Evolutionary conservation across 1,140 invertebrate species (phyloP).

Genomic region (Plectrocnemia conspersa): DNA sequence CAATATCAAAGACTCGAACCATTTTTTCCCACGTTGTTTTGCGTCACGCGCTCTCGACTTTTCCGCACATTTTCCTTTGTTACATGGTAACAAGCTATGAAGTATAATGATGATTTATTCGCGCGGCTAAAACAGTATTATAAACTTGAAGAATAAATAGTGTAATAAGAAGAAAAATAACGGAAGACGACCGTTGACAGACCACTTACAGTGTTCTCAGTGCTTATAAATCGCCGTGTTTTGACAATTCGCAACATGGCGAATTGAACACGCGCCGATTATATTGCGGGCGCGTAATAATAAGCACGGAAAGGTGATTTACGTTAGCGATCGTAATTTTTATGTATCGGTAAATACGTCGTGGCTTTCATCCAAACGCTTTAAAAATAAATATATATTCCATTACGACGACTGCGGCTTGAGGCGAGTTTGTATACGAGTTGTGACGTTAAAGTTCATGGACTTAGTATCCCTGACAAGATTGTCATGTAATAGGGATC

Average conservation of each 20-base stretch:
- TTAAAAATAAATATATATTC: slow-evolving; percentile 10
- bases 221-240: too few relatives aligned
- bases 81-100: slow-evolving; percentile 7
- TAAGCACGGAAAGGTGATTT: slow-evolving; percentile 4
- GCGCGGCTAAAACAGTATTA: neutral
- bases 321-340: neutral
- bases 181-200: too few relatives aligned
- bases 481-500: too few relatives aligned
- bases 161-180: too few relatives aligned
- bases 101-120: neutral
- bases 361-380: slow-evolving; percentile 7
- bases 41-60: neutral
- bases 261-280: too few relatives aligned
- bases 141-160: too few relatives aligned
- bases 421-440: neutral
- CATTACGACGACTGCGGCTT: neutral
- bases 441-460: too few relatives aligned
- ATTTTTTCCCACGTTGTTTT: neutral
- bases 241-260: too few relatives aligned
- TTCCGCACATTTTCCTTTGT: neutral
- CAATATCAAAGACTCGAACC: slow-evolving; percentile 14
- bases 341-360: slow-evolving; percentile 9
- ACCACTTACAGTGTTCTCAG: too few relatives aligned
- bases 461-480: too few relatives aligned
- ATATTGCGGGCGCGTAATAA: neutral